These are phyloP conservation scores for Hemaris fuciformis DNA, from an alignment of 2,888 invertebrate species.

Conservation along the genomic window DNA sequence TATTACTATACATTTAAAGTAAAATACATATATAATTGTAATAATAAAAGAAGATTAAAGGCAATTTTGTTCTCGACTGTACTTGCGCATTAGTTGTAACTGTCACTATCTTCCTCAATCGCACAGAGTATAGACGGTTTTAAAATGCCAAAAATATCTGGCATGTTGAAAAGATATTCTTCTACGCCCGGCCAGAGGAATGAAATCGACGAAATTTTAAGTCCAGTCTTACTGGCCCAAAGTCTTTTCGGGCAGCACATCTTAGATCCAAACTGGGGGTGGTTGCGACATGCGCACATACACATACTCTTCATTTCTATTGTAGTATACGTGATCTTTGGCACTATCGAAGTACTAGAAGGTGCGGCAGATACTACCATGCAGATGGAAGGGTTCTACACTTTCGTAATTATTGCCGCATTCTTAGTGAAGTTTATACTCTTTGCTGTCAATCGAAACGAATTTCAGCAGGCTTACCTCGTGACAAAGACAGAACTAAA, in stretches of 20 bases:
- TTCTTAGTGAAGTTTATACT: constrained; percentile 43
- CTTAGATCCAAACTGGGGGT: constrained; percentile 56
- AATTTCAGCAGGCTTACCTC: constrained; percentile 45
- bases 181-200: constrained; percentile 48
- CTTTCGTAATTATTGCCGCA: constrained; percentile 40
- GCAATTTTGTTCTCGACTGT: constrained; percentile 21
- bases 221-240: constrained; percentile 41
- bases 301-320: constrained; percentile 39
- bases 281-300: constrained; percentile 38
- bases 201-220: constrained; percentile 46
- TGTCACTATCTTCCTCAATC: constrained; percentile 18
- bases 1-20: too few species aligned
- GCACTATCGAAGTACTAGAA: constrained; percentile 47
- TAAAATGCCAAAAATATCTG: constrained; percentile 39
- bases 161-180: constrained; percentile 34
- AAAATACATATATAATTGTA: too few species aligned
- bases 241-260: constrained; percentile 54
- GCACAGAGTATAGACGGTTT: constrained; percentile 21
- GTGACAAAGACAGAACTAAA: constrained; percentile 46
- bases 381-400: constrained; percentile 53
- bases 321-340: constrained; percentile 48
- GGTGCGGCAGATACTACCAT: constrained; percentile 36
- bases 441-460: constrained; percentile 35
- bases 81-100: constrained; percentile 20
- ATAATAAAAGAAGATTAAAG: too few species aligned